A percentile compares a stretch with the other conserved stretches of the same genome.
These are phyloP conservation scores for Temnothorax nylanderi DNA, from an alignment of 1,140 invertebrate genomes.

Conservation along the genomic window DNA sequence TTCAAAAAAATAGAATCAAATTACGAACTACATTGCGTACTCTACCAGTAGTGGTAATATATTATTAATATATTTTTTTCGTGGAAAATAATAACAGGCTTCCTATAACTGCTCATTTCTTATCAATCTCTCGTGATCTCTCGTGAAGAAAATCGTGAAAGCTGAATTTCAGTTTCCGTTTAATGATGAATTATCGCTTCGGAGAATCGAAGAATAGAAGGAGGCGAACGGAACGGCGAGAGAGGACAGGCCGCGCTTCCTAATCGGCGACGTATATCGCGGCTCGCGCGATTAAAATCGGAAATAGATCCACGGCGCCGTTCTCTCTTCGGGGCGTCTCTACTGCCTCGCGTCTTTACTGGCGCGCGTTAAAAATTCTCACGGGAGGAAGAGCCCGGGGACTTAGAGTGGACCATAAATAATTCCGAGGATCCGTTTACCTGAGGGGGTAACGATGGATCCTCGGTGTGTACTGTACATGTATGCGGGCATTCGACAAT, in stretches of 20 bases:
- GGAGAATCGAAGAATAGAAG: not conserved
- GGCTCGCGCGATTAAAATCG: constrained; percentile 40
- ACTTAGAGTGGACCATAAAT: constrained; percentile 57
- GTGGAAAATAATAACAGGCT: not conserved
- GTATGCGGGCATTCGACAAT: constrained; percentile 51
- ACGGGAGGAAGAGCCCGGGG: constrained; percentile 38
- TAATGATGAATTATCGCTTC: constrained; percentile 19
- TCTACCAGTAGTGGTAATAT: not conserved
- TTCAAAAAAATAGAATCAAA: not conserved
- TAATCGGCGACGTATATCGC: constrained; percentile 47
- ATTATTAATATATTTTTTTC: not conserved
- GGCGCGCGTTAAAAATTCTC: constrained; percentile 56
- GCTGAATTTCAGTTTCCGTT: constrained; percentile 17
- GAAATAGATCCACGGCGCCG: constrained; percentile 32
- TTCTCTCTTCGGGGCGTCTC: constrained; percentile 10
- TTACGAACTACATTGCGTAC: not conserved
- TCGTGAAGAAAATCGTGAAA: not conserved
- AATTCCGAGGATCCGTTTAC: constrained; percentile 64
- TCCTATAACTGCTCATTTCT: not conserved
- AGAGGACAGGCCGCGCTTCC: constrained; percentile 5
- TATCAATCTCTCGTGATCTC: not conserved
- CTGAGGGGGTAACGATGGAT: constrained; percentile 60
- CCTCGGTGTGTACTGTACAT: constrained; percentile 6
- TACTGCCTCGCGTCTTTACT: not conserved
- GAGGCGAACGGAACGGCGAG: not conserved